Percentiles rank a stretch among this genome's conserved stretches.
phyloP scores from a whole-genome alignment of 2,888 invertebrate genomes.

The Caradrina clavipalpis region DNA sequence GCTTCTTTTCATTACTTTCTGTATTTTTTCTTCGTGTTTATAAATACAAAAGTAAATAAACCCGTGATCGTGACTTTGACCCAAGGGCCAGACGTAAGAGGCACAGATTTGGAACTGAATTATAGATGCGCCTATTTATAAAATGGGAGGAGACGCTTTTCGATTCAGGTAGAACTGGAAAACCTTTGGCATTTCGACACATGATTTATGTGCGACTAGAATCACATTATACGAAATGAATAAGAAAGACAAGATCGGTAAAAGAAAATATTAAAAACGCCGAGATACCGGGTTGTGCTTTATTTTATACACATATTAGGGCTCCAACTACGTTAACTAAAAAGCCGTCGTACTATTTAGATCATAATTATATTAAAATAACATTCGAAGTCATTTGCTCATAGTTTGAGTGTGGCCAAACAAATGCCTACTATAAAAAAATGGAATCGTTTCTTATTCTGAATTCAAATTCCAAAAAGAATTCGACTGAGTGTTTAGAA shows the following conservation, averaged over 20 bases:
- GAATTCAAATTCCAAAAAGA: too few relatives aligned
- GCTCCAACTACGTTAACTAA: too few relatives aligned
- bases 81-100: slow-evolving; percentile 9
- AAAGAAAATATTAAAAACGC: background rate
- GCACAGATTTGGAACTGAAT: slow-evolving; percentile 44
- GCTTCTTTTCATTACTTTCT: background rate
- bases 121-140: slow-evolving; percentile 30
- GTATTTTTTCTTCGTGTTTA: background rate
- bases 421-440: too few relatives aligned
- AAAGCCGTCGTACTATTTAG: too few relatives aligned
- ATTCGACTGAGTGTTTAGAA: too few relatives aligned
- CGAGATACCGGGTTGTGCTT: too few relatives aligned
- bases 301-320: too few relatives aligned
- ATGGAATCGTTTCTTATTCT: too few relatives aligned
- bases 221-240: background rate
- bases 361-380: too few relatives aligned
- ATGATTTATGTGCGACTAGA: background rate
- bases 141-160: slow-evolving; percentile 10
- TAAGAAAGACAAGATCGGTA: too few relatives aligned
- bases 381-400: too few relatives aligned
- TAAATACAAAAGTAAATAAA: background rate
- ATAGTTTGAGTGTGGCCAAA: too few relatives aligned
- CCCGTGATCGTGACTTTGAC: slow-evolving; percentile 14
- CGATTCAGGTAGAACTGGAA: background rate
- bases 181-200: background rate